phyloP scores from a whole-genome alignment of 2,113 vertebrate genomes.

The Pampusana beccarii region DNA sequence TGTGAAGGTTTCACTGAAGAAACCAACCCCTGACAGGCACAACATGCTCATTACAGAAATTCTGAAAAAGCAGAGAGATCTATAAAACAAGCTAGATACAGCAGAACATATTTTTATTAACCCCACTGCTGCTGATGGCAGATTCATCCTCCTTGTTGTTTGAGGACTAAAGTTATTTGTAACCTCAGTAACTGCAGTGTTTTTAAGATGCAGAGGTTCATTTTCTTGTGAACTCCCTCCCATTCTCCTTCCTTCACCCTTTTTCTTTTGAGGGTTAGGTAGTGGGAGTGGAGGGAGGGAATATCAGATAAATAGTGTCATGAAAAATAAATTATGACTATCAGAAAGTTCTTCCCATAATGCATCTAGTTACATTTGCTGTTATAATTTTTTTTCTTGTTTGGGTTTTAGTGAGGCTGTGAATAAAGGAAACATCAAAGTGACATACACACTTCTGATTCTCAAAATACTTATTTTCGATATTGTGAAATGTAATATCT shows the following conservation, averaged over 20 bases:
- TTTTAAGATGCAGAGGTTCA: not conserved
- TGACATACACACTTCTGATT: not conserved
- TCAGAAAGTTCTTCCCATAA: not conserved
- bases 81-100: conserved; percentile 53
- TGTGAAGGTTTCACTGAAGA: conserved; percentile 66
- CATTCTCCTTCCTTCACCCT: not conserved
- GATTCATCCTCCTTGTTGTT: not conserved
- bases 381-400: not conserved
- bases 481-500: not conserved
- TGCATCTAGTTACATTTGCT: not conserved
- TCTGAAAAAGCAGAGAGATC: conserved; percentile 51
- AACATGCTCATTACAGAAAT: conserved; percentile 72
- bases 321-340: not conserved
- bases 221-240: not conserved
- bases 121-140: conserved; percentile 7
- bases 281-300: not conserved
- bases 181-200: not conserved
- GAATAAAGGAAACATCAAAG: not conserved
- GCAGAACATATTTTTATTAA: conserved; percentile 52
- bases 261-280: not conserved
- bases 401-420: not conserved
- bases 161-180: not conserved
- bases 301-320: not conserved
- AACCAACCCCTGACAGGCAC: conserved; percentile 70
- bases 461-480: not conserved